Base-by-base conservation (phyloP, 2,113 vertebrate species). In the Rhynchopsitta pachyrhyncha region DNA sequence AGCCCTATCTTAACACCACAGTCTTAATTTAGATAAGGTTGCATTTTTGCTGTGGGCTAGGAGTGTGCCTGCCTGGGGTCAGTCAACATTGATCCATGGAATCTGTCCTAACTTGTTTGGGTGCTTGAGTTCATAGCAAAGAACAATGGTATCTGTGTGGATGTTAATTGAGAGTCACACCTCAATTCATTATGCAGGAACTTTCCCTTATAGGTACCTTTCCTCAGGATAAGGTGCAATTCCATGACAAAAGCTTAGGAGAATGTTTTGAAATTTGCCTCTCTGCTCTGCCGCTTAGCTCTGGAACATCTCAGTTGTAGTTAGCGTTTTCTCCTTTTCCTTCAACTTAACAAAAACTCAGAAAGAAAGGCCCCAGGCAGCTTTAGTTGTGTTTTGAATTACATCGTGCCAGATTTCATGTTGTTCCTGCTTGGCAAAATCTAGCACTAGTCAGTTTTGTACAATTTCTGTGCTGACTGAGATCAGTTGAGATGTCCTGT, bases 141-240 rank as follows among this genome's bases (percentile, higher is more conserved):
- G 91, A 91, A 62, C 93, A 86, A 10, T 23, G 83, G 13, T 12
- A 88, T 73, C 82, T 88, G 60, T 27, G 6, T 2, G 47, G 44
- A 17, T 1, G 4, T 1, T 68, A 39, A 89, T 59, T 41, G 59
- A 24, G 53, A 47, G n/a, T 92, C 87, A 81, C 96, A 75, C 93
- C 87, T 67, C 86, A 5, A 8, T 9, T 50, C 81, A 46, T 93
- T 91, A 64, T 63, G 94, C 69, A 13, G 88, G 8, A 55, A 71
- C 95, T 97, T 91, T 96, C 95, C 88, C 94, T 91, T 29, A 2
- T 39, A 15, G 82, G 52, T 22, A 50, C 47, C 20, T 31, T 27
- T 86, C 62, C 77, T 77, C 62, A 7, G 75, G 39, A 3, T 53
- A 87, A 88, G 60, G 18, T 24, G 73, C 1, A 5, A 50, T 55